Percentiles rank a stretch among this genome's conserved stretches.
These are phyloP conservation scores for Epinephelus cyanopodus DNA, from an alignment of 2,113 vertebrate genomes.

Conservation along the genomic window DNA sequence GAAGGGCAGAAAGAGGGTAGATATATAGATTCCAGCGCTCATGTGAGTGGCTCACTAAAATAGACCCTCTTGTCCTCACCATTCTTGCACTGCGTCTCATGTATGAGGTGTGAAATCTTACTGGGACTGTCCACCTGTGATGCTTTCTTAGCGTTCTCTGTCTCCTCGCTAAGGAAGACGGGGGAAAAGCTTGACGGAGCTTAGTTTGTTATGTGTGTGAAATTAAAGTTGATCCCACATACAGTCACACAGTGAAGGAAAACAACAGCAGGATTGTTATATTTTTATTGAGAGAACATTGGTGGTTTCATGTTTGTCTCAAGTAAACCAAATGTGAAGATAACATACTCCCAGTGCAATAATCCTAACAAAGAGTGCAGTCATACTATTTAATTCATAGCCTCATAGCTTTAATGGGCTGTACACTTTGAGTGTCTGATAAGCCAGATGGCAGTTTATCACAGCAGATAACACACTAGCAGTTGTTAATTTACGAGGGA, in stretches of 20 bases:
- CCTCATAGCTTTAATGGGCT: not conserved
- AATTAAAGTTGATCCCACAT: slow-evolving; percentile 1
- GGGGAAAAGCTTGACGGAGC: not conserved
- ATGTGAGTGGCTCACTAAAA: slow-evolving; percentile 83
- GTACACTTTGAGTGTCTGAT: not conserved
- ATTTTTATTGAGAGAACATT: slow-evolving; percentile 19
- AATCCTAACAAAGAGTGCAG: not conserved
- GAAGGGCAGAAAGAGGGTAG: slow-evolving; percentile 64
- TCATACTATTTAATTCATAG: not conserved
- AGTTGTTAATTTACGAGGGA: slow-evolving; percentile 2
- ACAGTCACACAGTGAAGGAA: not conserved
- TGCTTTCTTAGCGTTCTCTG: slow-evolving; percentile 7
- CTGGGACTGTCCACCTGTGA: slow-evolving; percentile 34
- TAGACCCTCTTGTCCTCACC: slow-evolving; percentile 72
- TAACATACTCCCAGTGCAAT: not conserved
- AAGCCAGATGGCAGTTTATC: not conserved
- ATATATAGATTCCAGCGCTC: slow-evolving; percentile 78
- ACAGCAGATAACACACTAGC: slow-evolving; percentile 15
- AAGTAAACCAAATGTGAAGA: slow-evolving; percentile 4
- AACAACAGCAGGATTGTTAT: not conserved
- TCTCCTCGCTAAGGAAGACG: not conserved
- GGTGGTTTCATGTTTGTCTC: not conserved
- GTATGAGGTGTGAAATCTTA: slow-evolving; percentile 65
- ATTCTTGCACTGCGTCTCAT: slow-evolving; percentile 61
- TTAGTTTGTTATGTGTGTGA: not conserved